Evolutionary conservation across 2,113 vertebrate species (phyloP), one percentile per base, ranked within the genome.

Genomic region (Spilogale gracilis): DNA sequence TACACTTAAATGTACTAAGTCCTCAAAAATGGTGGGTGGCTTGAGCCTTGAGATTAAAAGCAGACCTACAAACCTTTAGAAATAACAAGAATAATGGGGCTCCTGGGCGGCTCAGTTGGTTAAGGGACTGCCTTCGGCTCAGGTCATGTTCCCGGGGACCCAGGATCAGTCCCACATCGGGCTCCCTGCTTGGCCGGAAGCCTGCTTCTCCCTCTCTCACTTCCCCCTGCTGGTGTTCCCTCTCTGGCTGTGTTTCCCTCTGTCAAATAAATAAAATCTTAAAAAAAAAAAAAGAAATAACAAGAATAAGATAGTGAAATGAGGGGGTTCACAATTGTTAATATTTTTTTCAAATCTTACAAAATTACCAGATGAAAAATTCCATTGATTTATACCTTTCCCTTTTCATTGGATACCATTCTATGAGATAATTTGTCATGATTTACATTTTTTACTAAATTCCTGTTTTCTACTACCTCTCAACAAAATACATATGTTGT

Each of bases 401-500:
- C 30, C 9, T 81, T 96, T 92, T 91, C n/a, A 18, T 14, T 65
- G 6, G 18, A 38, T 71, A 25, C 23, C 61, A 91, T 45, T 67
- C 6, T 50, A 32, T 90, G 20, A 87, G 7, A 76, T 3, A 88
- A 65, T 74, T 73, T 61, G 11, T 94, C 16, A 84, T 4, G 6
- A 50, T 63, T 87, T 96, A 56, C 12, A 67, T 79, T 86, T 91
- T 81, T 84, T 9, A 94, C 54, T 87, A 3, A 74, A 76, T 94
- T 84, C 1, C 9, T 85, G 10, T 80, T 94, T 96, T 96, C 61
- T 18, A 61, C 30, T 87, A 9, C 16, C 38, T 92, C 45, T 81
- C 7, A 80, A 48, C 13, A 80, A 87, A 84, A 85, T 91, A 48
- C 21, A 23, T 60, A 58, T 63, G 3, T 12, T 71, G 21, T 69